Conservation (phyloP, 2,797 vertebrate species). For the Acanthornis magna region DNA sequence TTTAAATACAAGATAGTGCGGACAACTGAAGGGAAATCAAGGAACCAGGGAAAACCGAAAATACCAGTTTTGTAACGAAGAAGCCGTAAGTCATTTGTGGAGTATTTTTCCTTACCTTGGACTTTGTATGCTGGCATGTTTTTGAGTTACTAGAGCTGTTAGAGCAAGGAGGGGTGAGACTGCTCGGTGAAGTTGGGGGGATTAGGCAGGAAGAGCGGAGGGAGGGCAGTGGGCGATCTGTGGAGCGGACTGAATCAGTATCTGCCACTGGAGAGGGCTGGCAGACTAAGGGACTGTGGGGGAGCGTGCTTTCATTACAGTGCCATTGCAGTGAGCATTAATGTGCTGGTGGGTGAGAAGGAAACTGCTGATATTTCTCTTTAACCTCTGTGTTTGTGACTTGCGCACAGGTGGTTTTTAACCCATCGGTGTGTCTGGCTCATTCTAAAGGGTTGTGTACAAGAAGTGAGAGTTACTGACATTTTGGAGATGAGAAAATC, state of each 20-base stretch:
- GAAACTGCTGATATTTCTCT: neutral
- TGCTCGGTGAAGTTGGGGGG: neutral
- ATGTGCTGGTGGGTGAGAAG: neutral
- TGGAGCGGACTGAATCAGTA: neutral
- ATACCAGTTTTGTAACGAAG: neutral
- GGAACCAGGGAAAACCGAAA: neutral
- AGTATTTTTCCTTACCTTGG: neutral
- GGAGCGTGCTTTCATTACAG: rapidly evolving
- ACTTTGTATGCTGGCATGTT: neutral
- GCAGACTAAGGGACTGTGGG: neutral
- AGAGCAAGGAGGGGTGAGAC: neutral
- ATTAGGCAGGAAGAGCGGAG: neutral
- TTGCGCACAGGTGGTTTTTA: neutral
- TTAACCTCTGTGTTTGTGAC: neutral
- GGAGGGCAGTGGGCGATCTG: neutral
- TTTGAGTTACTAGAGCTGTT: neutral
- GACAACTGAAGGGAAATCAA: neutral
- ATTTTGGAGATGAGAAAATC: neutral
- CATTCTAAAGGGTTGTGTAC: neutral
- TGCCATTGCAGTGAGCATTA: rapidly evolving
- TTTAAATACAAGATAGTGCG: neutral
- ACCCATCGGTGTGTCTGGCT: neutral
- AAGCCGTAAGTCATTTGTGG: neutral
- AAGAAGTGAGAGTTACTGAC: neutral
- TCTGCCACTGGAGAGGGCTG: neutral